phyloP scores from a whole-genome alignment of 1,140 invertebrate genomes.

The Drosophila pruinosa region DNA sequence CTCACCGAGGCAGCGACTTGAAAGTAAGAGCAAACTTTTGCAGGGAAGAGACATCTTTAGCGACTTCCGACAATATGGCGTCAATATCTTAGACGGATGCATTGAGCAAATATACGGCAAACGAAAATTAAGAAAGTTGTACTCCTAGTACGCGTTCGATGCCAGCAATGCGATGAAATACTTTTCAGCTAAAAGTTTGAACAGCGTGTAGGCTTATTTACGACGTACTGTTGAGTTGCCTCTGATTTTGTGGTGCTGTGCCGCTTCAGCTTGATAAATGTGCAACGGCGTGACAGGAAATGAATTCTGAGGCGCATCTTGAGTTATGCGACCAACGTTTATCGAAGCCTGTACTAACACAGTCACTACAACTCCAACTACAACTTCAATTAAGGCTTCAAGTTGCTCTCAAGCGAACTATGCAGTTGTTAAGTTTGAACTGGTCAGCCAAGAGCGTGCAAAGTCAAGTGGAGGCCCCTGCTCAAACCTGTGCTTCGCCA shows the following conservation, averaged over 20 bases:
- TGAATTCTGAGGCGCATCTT: constrained; percentile 59
- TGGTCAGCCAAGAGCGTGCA: constrained; percentile 62
- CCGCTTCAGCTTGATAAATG: constrained; percentile 63
- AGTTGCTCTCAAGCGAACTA: constrained; percentile 24
- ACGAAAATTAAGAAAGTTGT: constrained; percentile 75
- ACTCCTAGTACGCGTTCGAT: background rate
- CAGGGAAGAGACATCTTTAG: constrained; percentile 58
- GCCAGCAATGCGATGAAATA: background rate
- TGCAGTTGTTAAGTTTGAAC: constrained; percentile 40
- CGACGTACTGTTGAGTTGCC: constrained; percentile 36
- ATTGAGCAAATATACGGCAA: constrained; percentile 56
- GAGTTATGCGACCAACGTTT: constrained; percentile 57
- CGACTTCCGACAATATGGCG: constrained; percentile 70
- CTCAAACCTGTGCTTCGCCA: constrained; percentile 16
- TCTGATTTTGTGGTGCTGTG: constrained; percentile 20
- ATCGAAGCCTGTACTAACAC: constrained; percentile 19
- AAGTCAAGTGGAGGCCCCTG: constrained; percentile 51
- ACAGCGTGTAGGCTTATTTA: constrained; percentile 61
- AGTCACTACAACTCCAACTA: background rate
- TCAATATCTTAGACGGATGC: constrained; percentile 23
- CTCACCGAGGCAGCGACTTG: background rate
- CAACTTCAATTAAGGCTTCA: constrained; percentile 49
- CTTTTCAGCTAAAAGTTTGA: constrained; percentile 29
- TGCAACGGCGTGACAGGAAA: constrained; percentile 56
- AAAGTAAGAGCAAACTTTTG: constrained; percentile 58